Evolutionary conservation across 1,140 invertebrate genomes (phyloP).

Genomic region (Acromyrmex heyeri): DNA sequence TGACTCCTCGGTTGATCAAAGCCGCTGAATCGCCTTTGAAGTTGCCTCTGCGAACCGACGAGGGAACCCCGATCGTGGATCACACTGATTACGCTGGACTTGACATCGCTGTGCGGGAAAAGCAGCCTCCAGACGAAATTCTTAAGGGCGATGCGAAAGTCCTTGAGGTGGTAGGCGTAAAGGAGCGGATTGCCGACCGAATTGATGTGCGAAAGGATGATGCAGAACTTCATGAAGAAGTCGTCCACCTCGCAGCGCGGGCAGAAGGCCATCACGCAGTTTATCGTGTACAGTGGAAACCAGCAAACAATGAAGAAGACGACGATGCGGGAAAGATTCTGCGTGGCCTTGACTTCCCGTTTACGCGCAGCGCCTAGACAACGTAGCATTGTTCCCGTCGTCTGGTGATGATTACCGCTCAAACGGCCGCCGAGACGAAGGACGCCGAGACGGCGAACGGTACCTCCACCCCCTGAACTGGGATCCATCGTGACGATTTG

Average conservation of each 20-base stretch:
- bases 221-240: constrained; percentile 92
- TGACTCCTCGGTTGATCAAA: neutral
- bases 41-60: constrained; percentile 64
- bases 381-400: constrained; percentile 90
- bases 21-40: constrained; percentile 37
- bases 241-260: constrained; percentile 89
- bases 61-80: constrained; percentile 72
- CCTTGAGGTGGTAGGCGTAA: constrained; percentile 96
- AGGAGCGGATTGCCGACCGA: constrained; percentile 95
- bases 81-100: constrained; percentile 68
- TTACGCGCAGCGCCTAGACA: constrained; percentile 93
- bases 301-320: constrained; percentile 97
- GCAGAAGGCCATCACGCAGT: constrained; percentile 94
- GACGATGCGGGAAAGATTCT: constrained; percentile 96
- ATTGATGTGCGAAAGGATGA: constrained; percentile 95
- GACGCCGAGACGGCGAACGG: constrained; percentile 6
- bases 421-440: neutral
- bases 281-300: constrained; percentile 97
- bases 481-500: constrained; percentile 89
- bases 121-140: constrained; percentile 86
- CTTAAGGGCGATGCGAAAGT: constrained; percentile 92
- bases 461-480: constrained; percentile 64
- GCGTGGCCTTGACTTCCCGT: constrained; percentile 96
- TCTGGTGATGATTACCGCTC: constrained; percentile 35
- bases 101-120: constrained; percentile 63